Evolutionary conservation across 1,140 invertebrate genomes (phyloP), one percentile per base, ranked within the genome.

Genomic region (Steinernema khuongi): DNA sequence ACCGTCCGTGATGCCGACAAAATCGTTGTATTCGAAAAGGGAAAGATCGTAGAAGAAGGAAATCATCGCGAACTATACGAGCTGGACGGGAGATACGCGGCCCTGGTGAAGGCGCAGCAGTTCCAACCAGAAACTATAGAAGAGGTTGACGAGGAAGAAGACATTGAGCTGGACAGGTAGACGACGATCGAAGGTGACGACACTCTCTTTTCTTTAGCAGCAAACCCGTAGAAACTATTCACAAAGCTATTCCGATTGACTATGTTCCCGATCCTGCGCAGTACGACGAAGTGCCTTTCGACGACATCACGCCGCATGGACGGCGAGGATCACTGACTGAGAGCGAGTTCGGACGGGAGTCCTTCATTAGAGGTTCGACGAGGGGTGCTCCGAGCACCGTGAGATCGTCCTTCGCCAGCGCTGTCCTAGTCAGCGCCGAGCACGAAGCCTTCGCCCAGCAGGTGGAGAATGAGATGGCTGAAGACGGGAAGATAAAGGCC

Each of bases 1-100:
- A 91, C 91, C 0, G 89, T 92, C 32, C 87, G 90, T 76, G 88
- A 90, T 82, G 90, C 90, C 0, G 89, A 92, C 84, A 81, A 88
- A 22, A 60, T 60, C 26, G 50, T 60, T 26, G 7, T 60, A 11
- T 60, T 60, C 50, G 88, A 18, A 22, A 77, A 80, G 29, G 77
- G 72, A 71, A 30, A 71, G 0, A 78, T 77, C 30, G 77, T 67
- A 1, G 87, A 88, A 77, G 71, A 79, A 66, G 87, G 87, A 32
- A 87, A 81, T 18, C 87, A 88, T 82, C 82, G 75, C 2, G 78
- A 79, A 29, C 41, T 79, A 28, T 73, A 74, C 22, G 71, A 67
- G n/a, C 70, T 79, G 11, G 67, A 60, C 30, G 78, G 78, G 69
- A 36, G 70, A 36, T 79, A 79, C 67, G 74, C 41, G 17, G 31